Conservation (phyloP, 2,797 vertebrate genomes). For the Anisognathus igniventris region DNA sequence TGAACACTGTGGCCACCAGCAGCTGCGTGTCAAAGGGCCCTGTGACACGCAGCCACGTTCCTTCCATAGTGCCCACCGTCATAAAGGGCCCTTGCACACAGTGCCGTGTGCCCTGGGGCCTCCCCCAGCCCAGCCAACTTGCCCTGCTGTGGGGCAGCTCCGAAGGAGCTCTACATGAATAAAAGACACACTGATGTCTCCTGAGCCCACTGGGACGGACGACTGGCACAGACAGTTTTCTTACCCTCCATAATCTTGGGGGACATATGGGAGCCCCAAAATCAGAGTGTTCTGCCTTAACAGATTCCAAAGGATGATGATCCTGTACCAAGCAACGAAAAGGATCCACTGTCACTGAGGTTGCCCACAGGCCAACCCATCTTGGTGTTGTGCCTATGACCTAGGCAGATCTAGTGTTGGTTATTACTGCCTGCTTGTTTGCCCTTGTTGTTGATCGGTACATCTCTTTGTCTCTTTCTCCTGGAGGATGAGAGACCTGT, state of each 20-base stretch:
- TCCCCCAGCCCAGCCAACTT: not conserved
- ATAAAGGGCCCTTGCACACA: not conserved
- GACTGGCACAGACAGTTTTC: not conserved
- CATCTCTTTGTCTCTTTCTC: not conserved
- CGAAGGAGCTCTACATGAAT: not conserved
- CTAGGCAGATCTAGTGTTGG: not conserved
- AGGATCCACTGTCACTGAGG: not conserved
- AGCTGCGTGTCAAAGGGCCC: not conserved
- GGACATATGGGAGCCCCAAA: not conserved
- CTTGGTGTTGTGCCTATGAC: not conserved
- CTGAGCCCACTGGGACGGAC: not conserved
- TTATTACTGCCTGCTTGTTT: not conserved
- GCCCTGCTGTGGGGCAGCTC: not conserved
- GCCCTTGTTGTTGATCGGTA: not conserved
- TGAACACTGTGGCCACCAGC: no score
- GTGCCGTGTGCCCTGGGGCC: no score
- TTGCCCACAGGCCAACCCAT: not conserved
- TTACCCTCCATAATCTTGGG: not conserved
- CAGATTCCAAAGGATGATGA: not conserved
- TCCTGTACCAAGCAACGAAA: not conserved
- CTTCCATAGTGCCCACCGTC: not conserved
- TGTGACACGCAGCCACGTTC: not conserved
- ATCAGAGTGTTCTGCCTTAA: not conserved
- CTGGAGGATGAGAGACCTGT: not conserved
- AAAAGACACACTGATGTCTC: not conserved